Conservation (phyloP, 1,140 invertebrate species). For the Protaetia brevitarsis region DNA sequence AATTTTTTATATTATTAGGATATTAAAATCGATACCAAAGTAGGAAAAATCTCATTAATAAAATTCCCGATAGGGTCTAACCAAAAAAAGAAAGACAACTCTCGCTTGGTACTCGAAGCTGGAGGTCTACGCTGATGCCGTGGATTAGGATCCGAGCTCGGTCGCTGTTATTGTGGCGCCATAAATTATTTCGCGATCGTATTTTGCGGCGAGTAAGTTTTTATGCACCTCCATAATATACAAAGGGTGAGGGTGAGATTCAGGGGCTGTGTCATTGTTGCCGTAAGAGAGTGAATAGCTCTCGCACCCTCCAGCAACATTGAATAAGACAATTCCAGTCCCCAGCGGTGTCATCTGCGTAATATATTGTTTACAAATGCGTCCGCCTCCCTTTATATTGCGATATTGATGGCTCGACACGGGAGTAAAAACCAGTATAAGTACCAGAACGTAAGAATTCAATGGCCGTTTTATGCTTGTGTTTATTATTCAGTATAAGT, state of each 20-base stretch:
- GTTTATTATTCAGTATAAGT: no score
- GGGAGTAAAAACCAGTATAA: not conserved
- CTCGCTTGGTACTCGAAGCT: no score
- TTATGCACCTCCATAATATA: not conserved
- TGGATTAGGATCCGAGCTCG: not conserved
- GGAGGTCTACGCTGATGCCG: not conserved
- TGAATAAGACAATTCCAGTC: constrained; percentile 4
- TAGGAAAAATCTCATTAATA: no score
- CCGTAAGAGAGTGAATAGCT: not conserved
- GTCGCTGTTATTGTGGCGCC: not conserved
- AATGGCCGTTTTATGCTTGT: not conserved
- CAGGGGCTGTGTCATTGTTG: not conserved
- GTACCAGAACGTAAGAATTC: not conserved
- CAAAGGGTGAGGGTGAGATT: not conserved
- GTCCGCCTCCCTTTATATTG: not conserved
- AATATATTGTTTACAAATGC: constrained; percentile 14
- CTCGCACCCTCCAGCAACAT: not conserved
- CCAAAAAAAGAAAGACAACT: no score
- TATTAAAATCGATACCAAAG: no score
- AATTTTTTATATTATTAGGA: no score
- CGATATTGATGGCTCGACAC: not conserved
- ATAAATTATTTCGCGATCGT: constrained; percentile 13
- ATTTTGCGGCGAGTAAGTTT: not conserved
- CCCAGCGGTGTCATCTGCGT: not conserved
- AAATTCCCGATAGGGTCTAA: no score